phyloP scores from a whole-genome alignment of 2,797 vertebrate species.

The Diglossa cyanea region DNA sequence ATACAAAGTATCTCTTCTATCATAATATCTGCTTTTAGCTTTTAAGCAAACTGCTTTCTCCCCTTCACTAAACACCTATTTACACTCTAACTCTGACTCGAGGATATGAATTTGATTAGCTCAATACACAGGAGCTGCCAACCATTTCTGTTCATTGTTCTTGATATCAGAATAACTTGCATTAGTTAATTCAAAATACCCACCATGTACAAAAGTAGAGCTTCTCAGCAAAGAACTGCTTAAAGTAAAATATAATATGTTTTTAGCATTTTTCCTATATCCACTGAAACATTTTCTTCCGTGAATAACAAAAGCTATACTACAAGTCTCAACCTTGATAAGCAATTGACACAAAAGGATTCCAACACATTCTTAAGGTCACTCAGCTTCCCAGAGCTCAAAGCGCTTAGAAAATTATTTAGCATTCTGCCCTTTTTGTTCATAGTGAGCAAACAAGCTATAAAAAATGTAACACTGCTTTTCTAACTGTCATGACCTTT shows the following conservation, averaged over 20 bases:
- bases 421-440: not conserved
- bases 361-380: not conserved
- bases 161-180: not conserved
- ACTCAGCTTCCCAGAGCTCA: not conserved
- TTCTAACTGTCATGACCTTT: not conserved
- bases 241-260: not conserved
- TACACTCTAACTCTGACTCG: not conserved
- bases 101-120: not conserved
- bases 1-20: not conserved
- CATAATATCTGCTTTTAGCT: not conserved
- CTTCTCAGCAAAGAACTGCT: not conserved
- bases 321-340: not conserved
- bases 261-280: not conserved
- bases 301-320: not conserved
- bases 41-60: not conserved
- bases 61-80: not conserved
- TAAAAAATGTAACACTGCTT: not conserved
- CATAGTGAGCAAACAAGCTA: not conserved
- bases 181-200: not conserved
- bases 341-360: not conserved
- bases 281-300: not conserved
- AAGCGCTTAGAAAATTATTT: not conserved
- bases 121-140: not conserved
- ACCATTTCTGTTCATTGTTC: not conserved
- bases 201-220: not conserved